Percentiles rank a stretch among this genome's conserved stretches.
Conservation (phyloP, 2,113 vertebrate genomes). For the Emydura subglobosa region DNA sequence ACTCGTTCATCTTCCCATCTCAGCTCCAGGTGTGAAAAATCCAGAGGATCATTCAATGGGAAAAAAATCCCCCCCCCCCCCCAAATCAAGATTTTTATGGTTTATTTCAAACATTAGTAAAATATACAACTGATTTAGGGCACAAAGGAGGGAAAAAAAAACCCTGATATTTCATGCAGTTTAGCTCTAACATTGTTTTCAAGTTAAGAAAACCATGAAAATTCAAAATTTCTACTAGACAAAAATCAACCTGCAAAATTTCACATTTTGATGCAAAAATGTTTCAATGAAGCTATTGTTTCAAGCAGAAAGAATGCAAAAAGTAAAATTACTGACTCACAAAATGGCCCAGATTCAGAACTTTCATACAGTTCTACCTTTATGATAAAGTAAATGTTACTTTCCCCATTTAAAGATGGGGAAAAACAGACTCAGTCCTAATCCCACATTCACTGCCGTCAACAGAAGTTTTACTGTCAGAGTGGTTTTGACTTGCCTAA, state of each 20-base stretch:
- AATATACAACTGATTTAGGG: neutral
- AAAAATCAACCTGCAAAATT: neutral
- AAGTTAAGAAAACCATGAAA: neutral
- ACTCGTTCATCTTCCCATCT: constrained; percentile 8
- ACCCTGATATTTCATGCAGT: neutral
- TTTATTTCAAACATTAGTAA: neutral
- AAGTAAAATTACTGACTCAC: too few relatives aligned
- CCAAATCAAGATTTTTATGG: too few relatives aligned
- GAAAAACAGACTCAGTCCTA: neutral
- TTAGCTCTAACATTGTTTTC: neutral
- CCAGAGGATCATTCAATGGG: neutral
- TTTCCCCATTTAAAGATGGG: neutral
- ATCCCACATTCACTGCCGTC: neutral
- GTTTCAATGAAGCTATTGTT: neutral
- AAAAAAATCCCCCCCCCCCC: neutral
- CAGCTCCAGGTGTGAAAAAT: neutral
- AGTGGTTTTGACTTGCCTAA: neutral
- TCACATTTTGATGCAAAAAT: neutral
- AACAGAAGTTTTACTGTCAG: neutral
- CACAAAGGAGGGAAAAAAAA: too few relatives aligned
- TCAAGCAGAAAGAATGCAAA: neutral
- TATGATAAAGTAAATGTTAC: neutral
- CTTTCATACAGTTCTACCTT: too few relatives aligned
- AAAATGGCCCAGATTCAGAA: too few relatives aligned
- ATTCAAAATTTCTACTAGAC: neutral